Evolutionary conservation across 2,797 vertebrate genomes (phyloP).

Genomic region (Sebastes wilsoni): DNA sequence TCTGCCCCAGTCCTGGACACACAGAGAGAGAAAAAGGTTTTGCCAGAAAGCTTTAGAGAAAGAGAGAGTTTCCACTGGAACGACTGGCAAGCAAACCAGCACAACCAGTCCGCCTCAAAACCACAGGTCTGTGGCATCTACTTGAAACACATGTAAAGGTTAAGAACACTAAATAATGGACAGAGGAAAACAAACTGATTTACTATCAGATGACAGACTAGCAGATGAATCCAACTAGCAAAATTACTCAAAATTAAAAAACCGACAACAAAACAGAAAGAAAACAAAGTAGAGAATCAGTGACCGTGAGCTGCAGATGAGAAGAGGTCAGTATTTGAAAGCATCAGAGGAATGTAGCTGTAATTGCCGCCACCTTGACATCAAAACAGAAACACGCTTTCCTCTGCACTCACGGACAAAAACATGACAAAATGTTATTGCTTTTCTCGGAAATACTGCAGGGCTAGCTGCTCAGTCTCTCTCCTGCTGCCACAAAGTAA

Average conservation of each 20-base stretch:
- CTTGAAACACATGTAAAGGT: constrained; percentile 13
- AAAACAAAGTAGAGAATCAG: background rate
- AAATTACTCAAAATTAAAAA: background rate
- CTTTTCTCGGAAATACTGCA: constrained; percentile 11
- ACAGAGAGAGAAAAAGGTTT: background rate
- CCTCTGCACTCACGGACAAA: background rate
- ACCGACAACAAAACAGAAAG: background rate
- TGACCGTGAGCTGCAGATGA: constrained; percentile 14
- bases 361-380: constrained; percentile 8
- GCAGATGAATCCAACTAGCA: background rate
- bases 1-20: constrained; percentile 93
- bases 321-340: constrained; percentile 4
- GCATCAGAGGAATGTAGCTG: background rate
- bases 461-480: background rate
- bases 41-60: constrained; percentile 6
- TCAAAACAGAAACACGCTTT: constrained; percentile 11
- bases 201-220: background rate
- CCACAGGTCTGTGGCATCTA: constrained; percentile 29
- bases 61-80: constrained; percentile 54
- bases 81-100: constrained; percentile 38
- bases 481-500: background rate
- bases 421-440: background rate
- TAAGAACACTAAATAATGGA: background rate
- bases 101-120: constrained; percentile 33
- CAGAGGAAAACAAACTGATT: background rate